phyloP scores from a whole-genome alignment of 2,888 invertebrate species.

The Drosophila differens region DNA sequence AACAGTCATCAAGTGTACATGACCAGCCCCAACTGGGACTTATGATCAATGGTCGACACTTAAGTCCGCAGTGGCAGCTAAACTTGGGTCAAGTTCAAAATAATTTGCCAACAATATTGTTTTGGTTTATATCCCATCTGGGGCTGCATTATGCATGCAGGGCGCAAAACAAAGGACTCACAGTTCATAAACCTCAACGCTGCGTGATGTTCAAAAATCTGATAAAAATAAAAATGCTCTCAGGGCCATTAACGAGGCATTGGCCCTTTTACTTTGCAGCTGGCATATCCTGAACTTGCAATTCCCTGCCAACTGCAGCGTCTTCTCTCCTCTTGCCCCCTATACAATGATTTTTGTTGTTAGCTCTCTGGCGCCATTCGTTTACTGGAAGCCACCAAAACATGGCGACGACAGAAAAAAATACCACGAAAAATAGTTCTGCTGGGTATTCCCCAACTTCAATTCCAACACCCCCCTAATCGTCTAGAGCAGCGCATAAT shows the following conservation, averaged over 20 bases:
- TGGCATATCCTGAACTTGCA: conserved; percentile 47
- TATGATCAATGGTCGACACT: conserved; percentile 59
- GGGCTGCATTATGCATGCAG: conserved; percentile 48
- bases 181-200: conserved; percentile 61
- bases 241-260: conserved; percentile 76
- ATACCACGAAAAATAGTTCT: conserved; percentile 10
- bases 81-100: conserved; percentile 72
- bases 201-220: conserved; percentile 32
- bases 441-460: conserved; percentile 22
- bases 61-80: conserved; percentile 21
- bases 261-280: conserved; percentile 57
- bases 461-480: conserved; percentile 32
- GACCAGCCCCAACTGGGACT: conserved; percentile 22
- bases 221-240: conserved; percentile 27
- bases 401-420: conserved; percentile 40
- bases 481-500: conserved; percentile 59
- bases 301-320: conserved; percentile 65
- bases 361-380: conserved; percentile 72
- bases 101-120: conserved; percentile 60
- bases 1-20: conserved; percentile 33
- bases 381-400: conserved; percentile 31
- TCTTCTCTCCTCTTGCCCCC: conserved; percentile 24
- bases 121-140: conserved; percentile 41
- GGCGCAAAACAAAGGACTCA: conserved; percentile 39
- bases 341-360: conserved; percentile 53